Conservation (phyloP, 1,140 invertebrate species). For the Trypoxylus dichotomus region DNA sequence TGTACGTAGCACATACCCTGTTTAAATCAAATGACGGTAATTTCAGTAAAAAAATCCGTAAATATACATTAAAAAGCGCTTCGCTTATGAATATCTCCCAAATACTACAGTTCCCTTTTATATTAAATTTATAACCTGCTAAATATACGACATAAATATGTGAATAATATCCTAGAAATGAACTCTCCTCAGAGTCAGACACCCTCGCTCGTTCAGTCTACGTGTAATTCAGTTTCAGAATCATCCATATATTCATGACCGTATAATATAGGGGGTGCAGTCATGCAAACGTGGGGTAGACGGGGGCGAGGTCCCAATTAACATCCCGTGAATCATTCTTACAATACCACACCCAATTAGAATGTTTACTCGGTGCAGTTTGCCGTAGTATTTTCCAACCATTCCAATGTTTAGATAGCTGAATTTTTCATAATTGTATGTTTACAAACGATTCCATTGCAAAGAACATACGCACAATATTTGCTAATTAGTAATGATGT, state of each 20-base stretch:
- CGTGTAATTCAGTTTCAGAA: slow-evolving; percentile 49
- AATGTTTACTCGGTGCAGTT: slow-evolving; percentile 33
- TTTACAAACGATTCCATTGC: no score
- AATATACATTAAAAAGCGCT: not conserved
- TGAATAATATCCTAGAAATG: slow-evolving; percentile 37
- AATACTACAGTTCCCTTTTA: not conserved
- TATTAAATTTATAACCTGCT: not conserved
- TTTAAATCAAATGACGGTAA: no score
- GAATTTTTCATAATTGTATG: no score
- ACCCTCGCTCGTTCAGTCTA: slow-evolving; percentile 41
- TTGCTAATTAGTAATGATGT: no score
- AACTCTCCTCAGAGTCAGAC: slow-evolving; percentile 38
- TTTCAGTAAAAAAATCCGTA: no score
- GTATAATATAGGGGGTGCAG: slow-evolving; percentile 35
- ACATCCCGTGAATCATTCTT: slow-evolving; percentile 50
- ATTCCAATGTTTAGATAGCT: no score
- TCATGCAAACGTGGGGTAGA: slow-evolving; percentile 37
- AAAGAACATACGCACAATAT: no score
- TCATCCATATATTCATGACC: slow-evolving; percentile 51
- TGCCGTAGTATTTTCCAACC: not conserved
- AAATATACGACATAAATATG: slow-evolving; percentile 14
- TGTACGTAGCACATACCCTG: no score
- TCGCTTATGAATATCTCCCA: not conserved
- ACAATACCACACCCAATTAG: slow-evolving; percentile 50
- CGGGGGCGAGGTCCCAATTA: slow-evolving; percentile 47